These are phyloP conservation scores for Drosophila colorata DNA, from an alignment of 2,888 invertebrate species.

Conservation along the genomic window DNA sequence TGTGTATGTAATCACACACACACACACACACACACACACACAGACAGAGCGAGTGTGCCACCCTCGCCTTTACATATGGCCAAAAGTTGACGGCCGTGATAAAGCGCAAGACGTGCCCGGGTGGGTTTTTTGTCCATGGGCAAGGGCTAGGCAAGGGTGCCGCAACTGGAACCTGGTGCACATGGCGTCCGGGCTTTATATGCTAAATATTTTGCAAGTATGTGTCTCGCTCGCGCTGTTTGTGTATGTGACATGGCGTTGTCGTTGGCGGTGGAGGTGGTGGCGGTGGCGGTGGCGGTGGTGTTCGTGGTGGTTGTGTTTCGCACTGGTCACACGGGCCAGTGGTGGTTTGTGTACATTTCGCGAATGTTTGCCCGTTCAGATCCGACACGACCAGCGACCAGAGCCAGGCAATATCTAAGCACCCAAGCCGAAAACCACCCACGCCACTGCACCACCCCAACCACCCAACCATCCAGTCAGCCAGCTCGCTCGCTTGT, in stretches of 20 bases:
- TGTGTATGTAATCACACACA: conserved; percentile 5
- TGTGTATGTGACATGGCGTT: conserved; percentile 17
- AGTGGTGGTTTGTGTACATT: conserved; percentile 70
- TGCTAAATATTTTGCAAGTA: conserved; percentile 64
- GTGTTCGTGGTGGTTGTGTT: conserved; percentile 47
- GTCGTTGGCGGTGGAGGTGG: conserved; percentile 3
- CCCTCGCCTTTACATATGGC: conserved; percentile 78
- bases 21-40: conserved; percentile 7
- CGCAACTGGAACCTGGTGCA: conserved; percentile 45
- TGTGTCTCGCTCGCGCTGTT: conserved; percentile 22
- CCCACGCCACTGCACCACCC: neutral
- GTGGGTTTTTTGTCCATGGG: conserved; percentile 61
- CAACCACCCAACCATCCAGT: neutral
- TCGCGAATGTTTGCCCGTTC: conserved; percentile 65
- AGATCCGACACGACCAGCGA: conserved; percentile 16
- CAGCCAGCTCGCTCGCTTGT: conserved; percentile 2
- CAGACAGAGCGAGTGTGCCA: conserved; percentile 45
- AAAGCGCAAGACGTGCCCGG: conserved; percentile 64
- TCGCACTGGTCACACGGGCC: conserved; percentile 61
- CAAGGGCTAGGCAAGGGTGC: conserved; percentile 1
- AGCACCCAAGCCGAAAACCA: conserved; percentile 22
- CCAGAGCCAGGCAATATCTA: conserved; percentile 34
- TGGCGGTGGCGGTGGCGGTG: neutral
- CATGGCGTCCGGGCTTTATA: conserved; percentile 53
- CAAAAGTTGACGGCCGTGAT: conserved; percentile 70